These are phyloP conservation scores for Neuroscelio doddi DNA, from an alignment of 2,888 invertebrate genomes.

Conservation along the genomic window DNA sequence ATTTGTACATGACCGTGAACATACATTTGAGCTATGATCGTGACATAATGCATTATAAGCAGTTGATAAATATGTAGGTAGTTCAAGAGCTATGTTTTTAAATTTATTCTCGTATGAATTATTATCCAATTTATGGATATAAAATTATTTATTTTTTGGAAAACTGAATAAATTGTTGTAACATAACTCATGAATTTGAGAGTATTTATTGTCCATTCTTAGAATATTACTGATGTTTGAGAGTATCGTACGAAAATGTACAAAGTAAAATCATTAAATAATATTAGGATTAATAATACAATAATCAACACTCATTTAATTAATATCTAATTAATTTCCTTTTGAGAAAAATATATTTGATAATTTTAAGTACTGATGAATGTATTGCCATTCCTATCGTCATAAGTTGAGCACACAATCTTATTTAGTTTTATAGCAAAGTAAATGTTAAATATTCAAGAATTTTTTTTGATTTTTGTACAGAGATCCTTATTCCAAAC, in stretches of 20 bases:
- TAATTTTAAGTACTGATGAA: background rate
- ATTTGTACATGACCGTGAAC: conserved; percentile 34
- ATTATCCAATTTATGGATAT: background rate
- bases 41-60: too few species aligned
- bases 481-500: conserved; percentile 22
- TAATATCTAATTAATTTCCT: too few species aligned
- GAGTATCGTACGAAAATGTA: conserved; percentile 5
- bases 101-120: background rate
- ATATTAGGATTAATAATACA: conserved; percentile 2
- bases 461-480: background rate
- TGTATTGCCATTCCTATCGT: background rate
- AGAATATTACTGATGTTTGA: background rate
- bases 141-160: too few species aligned
- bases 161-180: background rate
- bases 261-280: conserved; percentile 2
- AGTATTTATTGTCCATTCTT: background rate
- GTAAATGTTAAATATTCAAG: background rate
- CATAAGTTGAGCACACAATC: conserved; percentile 11
- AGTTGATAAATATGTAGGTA: too few species aligned
- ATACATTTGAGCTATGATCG: conserved; percentile 30
- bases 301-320: background rate
- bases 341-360: background rate
- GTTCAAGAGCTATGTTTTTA: conserved; percentile 13
- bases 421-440: too few species aligned
- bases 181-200: conserved; percentile 12